Percentiles rank a stretch among this genome's conserved stretches.
Conservation (phyloP, 2,888 invertebrate species). For the Aricia artaxerxes region DNA sequence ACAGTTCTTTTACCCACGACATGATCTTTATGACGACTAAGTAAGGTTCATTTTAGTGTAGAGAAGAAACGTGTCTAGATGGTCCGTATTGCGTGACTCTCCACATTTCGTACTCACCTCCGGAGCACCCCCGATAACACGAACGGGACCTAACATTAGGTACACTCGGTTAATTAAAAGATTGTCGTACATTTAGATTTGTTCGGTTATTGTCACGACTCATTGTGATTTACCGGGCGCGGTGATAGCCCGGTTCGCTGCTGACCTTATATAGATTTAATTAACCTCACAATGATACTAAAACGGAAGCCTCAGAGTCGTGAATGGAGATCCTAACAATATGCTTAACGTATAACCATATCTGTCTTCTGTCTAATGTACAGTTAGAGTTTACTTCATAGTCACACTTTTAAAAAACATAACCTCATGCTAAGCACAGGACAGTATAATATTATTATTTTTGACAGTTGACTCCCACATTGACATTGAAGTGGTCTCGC, state of each 20-base stretch:
- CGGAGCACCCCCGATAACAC: conserved; percentile 58
- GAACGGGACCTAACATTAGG: conserved; percentile 51
- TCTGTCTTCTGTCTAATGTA: background rate
- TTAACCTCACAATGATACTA: conserved; percentile 27
- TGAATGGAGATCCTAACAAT: conserved; percentile 17
- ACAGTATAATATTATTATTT: background rate
- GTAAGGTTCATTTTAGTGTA: background rate
- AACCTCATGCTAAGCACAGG: background rate
- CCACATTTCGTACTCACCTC: conserved; percentile 63
- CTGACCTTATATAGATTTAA: conserved; percentile 31
- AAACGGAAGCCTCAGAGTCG: conserved; percentile 19
- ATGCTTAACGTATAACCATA: background rate
- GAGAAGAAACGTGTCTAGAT: background rate
- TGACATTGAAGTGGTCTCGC: too few species aligned
- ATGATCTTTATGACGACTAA: background rate
- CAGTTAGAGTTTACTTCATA: background rate
- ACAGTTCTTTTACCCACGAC: background rate
- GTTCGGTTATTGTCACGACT: conserved; percentile 52
- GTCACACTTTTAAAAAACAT: background rate
- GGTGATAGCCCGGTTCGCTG: conserved; percentile 23
- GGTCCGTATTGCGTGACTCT: conserved; percentile 65
- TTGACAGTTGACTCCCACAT: background rate
- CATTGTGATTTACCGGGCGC: conserved; percentile 45
- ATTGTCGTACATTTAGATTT: conserved; percentile 55
- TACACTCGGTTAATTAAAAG: conserved; percentile 59